Evolutionary conservation across 2,888 invertebrate species (phyloP).

Genomic region (Sericinus montela): DNA sequence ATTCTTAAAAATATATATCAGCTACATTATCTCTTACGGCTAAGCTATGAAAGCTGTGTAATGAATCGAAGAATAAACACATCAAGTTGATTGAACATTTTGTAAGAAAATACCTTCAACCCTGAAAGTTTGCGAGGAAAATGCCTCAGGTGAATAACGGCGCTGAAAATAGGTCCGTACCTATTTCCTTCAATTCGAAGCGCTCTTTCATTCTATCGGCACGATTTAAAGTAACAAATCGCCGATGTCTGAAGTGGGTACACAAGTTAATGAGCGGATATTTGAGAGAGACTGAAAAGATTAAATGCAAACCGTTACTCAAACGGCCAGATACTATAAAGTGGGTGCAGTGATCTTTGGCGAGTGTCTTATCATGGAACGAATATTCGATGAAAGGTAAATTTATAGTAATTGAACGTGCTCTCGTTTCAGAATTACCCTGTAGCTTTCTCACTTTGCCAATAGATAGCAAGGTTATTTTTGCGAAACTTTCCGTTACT

Average conservation of each 20-base stretch:
- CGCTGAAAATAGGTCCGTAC: conserved; percentile 38
- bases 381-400: conserved; percentile 31
- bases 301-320: conserved; percentile 68
- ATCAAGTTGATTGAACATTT: conserved; percentile 46
- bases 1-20: not conserved
- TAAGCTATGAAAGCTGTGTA: conserved; percentile 44
- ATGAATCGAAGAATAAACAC: conserved; percentile 40
- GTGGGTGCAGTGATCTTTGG: conserved; percentile 40
- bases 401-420: conserved; percentile 9
- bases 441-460: not conserved
- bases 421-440: not conserved
- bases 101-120: conserved; percentile 39
- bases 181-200: conserved; percentile 42
- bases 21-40: not conserved
- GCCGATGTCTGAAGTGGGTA: conserved; percentile 68
- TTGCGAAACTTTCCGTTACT: no score
- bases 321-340: conserved; percentile 46
- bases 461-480: no score
- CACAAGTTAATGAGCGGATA: conserved; percentile 73
- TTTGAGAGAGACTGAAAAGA: conserved; percentile 69
- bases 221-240: conserved; percentile 68
- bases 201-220: conserved; percentile 63
- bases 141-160: conserved; percentile 34
- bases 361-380: conserved; percentile 4
- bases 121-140: conserved; percentile 32